Evolutionary conservation across 2,113 vertebrate genomes (phyloP), one percentile per base, ranked within the genome.

Genomic region (Misgurnus anguillicaudatus): DNA sequence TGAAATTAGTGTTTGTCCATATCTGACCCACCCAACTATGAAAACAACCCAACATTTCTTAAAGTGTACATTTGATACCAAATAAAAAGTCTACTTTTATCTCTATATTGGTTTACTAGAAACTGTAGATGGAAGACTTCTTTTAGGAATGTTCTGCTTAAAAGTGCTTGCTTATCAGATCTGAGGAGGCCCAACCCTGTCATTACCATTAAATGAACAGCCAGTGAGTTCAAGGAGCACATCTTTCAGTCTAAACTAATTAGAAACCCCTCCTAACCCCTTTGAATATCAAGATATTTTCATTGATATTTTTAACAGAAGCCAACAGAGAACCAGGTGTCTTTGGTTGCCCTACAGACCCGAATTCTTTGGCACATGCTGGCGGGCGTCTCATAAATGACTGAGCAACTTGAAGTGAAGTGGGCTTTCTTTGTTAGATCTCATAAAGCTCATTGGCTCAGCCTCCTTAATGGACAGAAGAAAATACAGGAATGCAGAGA

Each of bases 351-450:
- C 48, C 9, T 68, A 24, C 42, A 68, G 65, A 48, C 13, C 31
- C 61, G 38, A 36, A 66, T 42, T 17, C 48, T 61, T 14, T 61
- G 42, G 51, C 39, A 47, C n/a, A 45, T 47, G 60, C 13, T 5
- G 60, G 57, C 60, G 47, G 47, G 45, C 48, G 16, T 57, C 39
- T 14, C 14, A 31, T 11, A 51, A 9, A 67, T 24, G 55, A 21
- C 19, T 21, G 19, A 74, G 71, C 51, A 75, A 74, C 64, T 57
- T 63, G 53, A 9, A 7, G 39, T 73, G 53, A 75, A 75, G 60
- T 21, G 16, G 39, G 51, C 53, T 73, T 79, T 65, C 51, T 68
- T 62, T 79, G 77, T 41, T 63, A 42, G 77, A 31, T 64, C 55
- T 10, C 63, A 21, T 19, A 67, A 58, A 67, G 63, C 41, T 66